These are phyloP conservation scores for Auanema freiburgensis DNA, from an alignment of 2,888 invertebrate species.

Conservation along the genomic window DNA sequence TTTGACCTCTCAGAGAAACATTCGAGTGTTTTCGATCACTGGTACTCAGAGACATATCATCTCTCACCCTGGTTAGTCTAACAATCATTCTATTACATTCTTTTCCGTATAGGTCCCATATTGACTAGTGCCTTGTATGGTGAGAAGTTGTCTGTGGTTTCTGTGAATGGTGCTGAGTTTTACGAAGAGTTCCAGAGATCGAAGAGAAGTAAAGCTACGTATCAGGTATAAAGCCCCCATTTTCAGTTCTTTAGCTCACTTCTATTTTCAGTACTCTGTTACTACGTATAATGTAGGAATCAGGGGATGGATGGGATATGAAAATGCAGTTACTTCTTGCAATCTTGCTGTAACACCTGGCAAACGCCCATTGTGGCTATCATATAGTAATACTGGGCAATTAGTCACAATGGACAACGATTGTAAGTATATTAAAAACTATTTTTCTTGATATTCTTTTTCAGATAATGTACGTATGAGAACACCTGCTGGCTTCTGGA, in stretches of 20 bases:
- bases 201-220: constrained; percentile 7
- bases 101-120: constrained; percentile 67
- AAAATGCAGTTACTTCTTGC: constrained; percentile 14
- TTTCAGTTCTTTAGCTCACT: constrained; percentile 1
- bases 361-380: constrained; percentile 41
- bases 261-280: constrained; percentile 25
- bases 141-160: constrained; percentile 73
- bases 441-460: constrained; percentile 4
- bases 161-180: constrained; percentile 70
- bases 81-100: background rate
- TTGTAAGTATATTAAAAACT: constrained; percentile 17
- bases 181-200: constrained; percentile 25
- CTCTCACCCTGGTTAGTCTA: constrained; percentile 74
- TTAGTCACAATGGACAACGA: constrained; percentile 49
- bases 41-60: constrained; percentile 84
- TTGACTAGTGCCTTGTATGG: constrained; percentile 74
- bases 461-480: constrained; percentile 34
- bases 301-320: constrained; percentile 22
- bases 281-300: constrained; percentile 29
- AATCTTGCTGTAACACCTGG: constrained; percentile 31
- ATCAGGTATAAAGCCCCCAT: constrained; percentile 1
- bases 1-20: constrained; percentile 76
- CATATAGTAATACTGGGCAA: constrained; percentile 48
- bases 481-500: constrained; percentile 45
- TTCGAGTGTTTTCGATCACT: constrained; percentile 82